phyloP scores from a whole-genome alignment of 2,888 invertebrate genomes.

The Nymphalis polychloros region DNA sequence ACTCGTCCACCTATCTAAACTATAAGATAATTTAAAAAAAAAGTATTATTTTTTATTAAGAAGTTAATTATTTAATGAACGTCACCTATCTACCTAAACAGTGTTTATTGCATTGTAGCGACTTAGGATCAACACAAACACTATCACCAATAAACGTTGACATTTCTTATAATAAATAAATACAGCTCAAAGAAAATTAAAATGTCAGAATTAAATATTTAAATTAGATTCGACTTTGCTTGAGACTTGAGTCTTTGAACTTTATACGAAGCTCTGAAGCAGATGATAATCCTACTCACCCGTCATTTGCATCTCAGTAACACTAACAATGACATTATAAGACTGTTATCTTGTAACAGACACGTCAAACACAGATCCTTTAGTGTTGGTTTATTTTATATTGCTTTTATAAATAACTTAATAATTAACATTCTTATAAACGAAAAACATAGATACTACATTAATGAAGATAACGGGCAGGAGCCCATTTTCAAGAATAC shows the following conservation, averaged over 20 bases:
- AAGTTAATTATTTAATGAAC: no score
- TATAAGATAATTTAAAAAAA: no score
- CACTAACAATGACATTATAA: slow-evolving; percentile 1
- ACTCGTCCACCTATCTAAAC: no score
- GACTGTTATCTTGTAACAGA: slow-evolving; percentile 16
- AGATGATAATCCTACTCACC: neutral
- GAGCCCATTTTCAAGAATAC: no score
- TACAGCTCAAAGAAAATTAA: slow-evolving; percentile 1
- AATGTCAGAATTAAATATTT: slow-evolving; percentile 3
- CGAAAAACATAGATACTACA: no score
- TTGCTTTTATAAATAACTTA: neutral
- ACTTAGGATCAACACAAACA: no score
- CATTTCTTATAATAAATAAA: neutral
- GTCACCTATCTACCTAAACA: no score
- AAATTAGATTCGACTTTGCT: neutral
- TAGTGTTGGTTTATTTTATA: neutral
- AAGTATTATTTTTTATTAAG: no score
- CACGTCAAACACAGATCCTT: slow-evolving; percentile 8
- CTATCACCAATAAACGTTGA: no score
- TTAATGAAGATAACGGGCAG: no score
- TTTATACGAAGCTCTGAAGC: neutral
- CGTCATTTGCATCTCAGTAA: slow-evolving; percentile 3
- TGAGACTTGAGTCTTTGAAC: neutral
- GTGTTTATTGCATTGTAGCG: no score
- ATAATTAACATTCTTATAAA: neutral